Base-by-base conservation (phyloP, 2,797 vertebrate genomes). In the Crax fasciolata region DNA sequence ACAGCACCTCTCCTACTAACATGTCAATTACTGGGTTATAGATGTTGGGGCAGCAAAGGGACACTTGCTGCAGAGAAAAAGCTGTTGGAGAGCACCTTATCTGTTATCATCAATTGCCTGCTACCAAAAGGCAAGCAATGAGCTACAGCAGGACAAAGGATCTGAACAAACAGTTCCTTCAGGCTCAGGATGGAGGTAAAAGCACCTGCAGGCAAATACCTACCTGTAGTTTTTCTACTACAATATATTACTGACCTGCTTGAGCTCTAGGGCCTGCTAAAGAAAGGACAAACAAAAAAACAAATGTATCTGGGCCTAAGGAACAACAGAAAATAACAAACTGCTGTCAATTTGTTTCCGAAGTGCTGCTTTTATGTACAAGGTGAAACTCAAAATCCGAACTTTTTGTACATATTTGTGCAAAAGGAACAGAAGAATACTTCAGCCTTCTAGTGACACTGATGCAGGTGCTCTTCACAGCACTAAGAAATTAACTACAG, bases 261-360 rank as follows among this genome's bases (percentile, higher is more conserved):
- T 39, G 32, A 73, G 57, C 52, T 92, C 14, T 19, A 30, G 32
- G 25, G 28, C 7, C 20, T 39, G 21, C 19, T 13, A 30, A 77
- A 62, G 9, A 4, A 48, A 66, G 35, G 30, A 32, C 8, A 68
- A 9, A 17, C 8, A 3, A 39, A 23, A 55, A 27, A 24, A 32
- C 9, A 17, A 65, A 17, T 0, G 13, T 32, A 54, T 38, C 38
- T 10, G 12, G 16, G 18, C 30, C 30, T 46, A 23, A 79, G 46
- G 65, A 65, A 8, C 13, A 54, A 27, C 2, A 32, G 3, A 14
- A 73, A 18, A 24, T 1, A 2, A 52, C 3, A 52, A 23, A 55
- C 13, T 1, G 1, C 8, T 14, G 8, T 0, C 5, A 2, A 5
- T 6, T 6, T 30, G 44, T 15, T 54, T 57, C 32, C 24, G 20